Conservation (phyloP, 1,140 invertebrate species). For the Vanessa atalanta region DNA sequence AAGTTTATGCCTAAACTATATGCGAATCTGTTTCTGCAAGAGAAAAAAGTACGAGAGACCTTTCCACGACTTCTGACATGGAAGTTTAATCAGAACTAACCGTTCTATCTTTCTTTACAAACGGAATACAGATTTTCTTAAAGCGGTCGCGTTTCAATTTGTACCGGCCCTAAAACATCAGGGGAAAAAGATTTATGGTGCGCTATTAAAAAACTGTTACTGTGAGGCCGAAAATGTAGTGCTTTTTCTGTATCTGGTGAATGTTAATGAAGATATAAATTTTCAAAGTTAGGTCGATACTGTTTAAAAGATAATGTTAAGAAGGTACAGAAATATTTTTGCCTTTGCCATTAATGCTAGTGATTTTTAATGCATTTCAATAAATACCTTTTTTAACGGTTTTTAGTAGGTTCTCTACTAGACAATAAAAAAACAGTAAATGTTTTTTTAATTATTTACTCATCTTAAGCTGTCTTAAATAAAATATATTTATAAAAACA, state of each 20-base stretch:
- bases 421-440: not conserved
- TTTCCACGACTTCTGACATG: not conserved
- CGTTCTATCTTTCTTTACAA: conserved; percentile 14
- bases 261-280: conserved; percentile 9
- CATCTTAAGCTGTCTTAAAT: too few relatives aligned
- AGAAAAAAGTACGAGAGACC: not conserved
- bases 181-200: conserved; percentile 17
- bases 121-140: conserved; percentile 7
- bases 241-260: conserved; percentile 1
- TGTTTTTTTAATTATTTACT: too few relatives aligned
- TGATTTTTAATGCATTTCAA: not conserved
- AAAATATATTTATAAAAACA: too few relatives aligned
- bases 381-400: too few relatives aligned
- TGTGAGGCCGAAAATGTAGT: conserved; percentile 2
- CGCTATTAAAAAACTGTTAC: conserved; percentile 12
- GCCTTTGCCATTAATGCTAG: not conserved
- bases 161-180: conserved; percentile 8
- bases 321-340: too few relatives aligned
- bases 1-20: too few relatives aligned
- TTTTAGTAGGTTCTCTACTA: not conserved
- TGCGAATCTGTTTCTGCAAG: too few relatives aligned
- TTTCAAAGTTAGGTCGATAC: not conserved
- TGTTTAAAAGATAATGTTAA: too few relatives aligned
- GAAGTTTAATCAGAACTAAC: not conserved
- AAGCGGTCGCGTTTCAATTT: conserved; percentile 24